A percentile compares a stretch with the other conserved stretches of the same genome.
These are phyloP conservation scores for Philereme transversata DNA, from an alignment of 2,888 invertebrate genomes.

Conservation along the genomic window DNA sequence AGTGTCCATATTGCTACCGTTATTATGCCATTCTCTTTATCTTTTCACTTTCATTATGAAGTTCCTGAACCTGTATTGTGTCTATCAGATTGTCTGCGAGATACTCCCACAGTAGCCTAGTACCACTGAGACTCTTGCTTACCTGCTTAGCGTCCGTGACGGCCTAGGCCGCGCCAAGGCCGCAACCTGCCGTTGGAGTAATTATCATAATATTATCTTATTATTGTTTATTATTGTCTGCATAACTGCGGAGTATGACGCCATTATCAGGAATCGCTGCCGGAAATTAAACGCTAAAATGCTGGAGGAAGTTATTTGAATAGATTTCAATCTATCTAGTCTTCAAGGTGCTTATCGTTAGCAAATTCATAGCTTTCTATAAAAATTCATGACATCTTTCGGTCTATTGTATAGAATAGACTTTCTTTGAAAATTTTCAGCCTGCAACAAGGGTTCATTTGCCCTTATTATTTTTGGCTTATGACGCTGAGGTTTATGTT, in stretches of 20 bases:
- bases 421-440: no score
- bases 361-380: no score
- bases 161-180: constrained; percentile 50
- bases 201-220: constrained; percentile 30
- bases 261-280: constrained; percentile 10
- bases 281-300: constrained; percentile 6
- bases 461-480: no score
- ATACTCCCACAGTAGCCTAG: constrained; percentile 25
- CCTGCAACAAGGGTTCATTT: no score
- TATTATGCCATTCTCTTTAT: not conserved
- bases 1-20: no score
- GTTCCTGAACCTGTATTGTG: constrained; percentile 6
- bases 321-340: no score
- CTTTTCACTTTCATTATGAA: not conserved
- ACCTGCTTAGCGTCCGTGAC: constrained; percentile 37
- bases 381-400: no score
- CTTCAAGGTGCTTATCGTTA: no score
- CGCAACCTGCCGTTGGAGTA: constrained; percentile 30
- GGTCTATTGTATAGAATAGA: no score
- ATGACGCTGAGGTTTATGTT: no score
- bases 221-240: constrained; percentile 27
- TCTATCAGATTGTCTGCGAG: constrained; percentile 8
- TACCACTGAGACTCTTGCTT: constrained; percentile 25
- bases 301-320: not conserved
- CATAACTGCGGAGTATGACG: constrained; percentile 17